Conservation (phyloP, 2,113 vertebrate species). For the Sebastes fasciatus region DNA sequence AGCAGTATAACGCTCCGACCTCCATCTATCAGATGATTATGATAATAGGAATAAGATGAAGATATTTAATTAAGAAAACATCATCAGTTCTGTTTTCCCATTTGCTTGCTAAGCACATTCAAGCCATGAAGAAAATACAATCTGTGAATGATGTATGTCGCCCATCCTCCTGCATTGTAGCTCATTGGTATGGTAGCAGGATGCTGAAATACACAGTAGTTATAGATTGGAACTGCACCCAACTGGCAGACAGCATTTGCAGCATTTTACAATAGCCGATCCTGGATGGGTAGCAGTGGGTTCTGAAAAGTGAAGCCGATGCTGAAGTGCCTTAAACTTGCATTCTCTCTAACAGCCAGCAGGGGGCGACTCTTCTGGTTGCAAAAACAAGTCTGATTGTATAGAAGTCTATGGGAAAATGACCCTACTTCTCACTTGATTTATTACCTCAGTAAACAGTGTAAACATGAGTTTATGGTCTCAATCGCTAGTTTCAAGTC, state of each 20-base stretch:
- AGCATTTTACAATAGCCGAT: slow-evolving; percentile 8
- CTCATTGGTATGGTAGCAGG: slow-evolving; percentile 19
- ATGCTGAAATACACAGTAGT: slow-evolving; percentile 15
- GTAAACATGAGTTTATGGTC: too few species aligned
- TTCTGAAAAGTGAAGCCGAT: too few species aligned
- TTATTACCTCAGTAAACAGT: too few species aligned
- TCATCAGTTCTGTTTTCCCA: slow-evolving; percentile 38
- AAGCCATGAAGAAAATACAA: slow-evolving; percentile 34
- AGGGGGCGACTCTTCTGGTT: too few species aligned
- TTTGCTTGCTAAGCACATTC: slow-evolving; percentile 45
- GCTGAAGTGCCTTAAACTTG: too few species aligned
- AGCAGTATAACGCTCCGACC: slow-evolving; percentile 2
- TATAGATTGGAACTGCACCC: neutral
- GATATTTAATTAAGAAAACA: slow-evolving; percentile 48
- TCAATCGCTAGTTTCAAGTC: too few species aligned
- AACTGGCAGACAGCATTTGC: neutral
- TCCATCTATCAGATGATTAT: slow-evolving; percentile 42
- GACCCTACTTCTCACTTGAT: too few species aligned
- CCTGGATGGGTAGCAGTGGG: neutral
- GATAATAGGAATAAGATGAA: slow-evolving; percentile 28
- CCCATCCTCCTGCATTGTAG: slow-evolving; percentile 2
- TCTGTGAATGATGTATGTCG: slow-evolving; percentile 43
- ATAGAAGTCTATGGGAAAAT: too few species aligned
- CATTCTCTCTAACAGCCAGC: too few species aligned
- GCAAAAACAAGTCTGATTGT: too few species aligned